Evolutionary conservation across 2,797 vertebrate species (phyloP), one percentile per base, ranked within the genome.

Genomic region (Enoplosus armatus): DNA sequence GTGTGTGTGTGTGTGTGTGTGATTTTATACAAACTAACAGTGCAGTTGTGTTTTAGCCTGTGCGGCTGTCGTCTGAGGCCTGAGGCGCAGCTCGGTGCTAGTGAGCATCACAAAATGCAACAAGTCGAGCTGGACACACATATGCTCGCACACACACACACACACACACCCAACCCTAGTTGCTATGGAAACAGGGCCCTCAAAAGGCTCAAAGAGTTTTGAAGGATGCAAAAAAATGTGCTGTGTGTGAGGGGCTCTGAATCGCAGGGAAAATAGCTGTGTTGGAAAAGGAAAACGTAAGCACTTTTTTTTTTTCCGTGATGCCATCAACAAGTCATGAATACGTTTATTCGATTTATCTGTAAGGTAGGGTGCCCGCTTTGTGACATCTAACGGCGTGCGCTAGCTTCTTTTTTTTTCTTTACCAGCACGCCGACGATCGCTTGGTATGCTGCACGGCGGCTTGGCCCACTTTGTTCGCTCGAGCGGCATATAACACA

Each of bases 141-240:
- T 41, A 48, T 18, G 22, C 54, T 60, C 43, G 58, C 58, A 58
- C n/a, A 41, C 63, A 68, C 48, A 45, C 60, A 61, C 59, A 58
- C 15, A 55, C 73, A 51, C 24, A 16, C 54, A 72, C 83, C 62
- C 86, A 75, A 12, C 20, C 70, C 72, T 68, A 37, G 92, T 94
- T 93, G 87, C 92, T 83, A 94, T 93, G 91, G 93, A 90, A 94
- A 94, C 93, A 91, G 58, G 87, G 80, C 77, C 85, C 84, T 90
- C 86, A 89, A 90, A 90, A 83, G 78, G 82, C 81, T 75, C 81
- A 79, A 88, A 87, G 85, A 88, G 75, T 87, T 90, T 89, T 88
- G 83, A 86, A 90, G 80, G 87, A 89, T 93, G 89, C 50, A 79
- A 66, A 74, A 84, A 90, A 80, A 77, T 58, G 82, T 88, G 75